Conservation (phyloP, 2,797 vertebrate genomes). For the Cuculus canorus region DNA sequence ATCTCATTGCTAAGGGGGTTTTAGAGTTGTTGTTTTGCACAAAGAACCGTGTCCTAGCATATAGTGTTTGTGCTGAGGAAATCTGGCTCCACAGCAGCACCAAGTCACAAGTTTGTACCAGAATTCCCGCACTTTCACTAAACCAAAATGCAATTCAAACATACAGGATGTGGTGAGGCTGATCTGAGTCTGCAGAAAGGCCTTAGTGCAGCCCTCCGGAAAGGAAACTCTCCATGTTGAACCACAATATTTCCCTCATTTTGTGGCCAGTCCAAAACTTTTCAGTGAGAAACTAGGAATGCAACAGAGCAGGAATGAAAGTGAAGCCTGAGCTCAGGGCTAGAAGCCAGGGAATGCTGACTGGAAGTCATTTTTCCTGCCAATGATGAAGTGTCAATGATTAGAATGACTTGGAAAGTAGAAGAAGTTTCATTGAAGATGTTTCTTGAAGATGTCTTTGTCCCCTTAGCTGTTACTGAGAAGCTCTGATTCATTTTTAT, state of each 20-base stretch:
- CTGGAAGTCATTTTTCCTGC: neutral
- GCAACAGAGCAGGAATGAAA: neutral
- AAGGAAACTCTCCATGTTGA: neutral
- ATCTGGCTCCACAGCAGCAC: neutral
- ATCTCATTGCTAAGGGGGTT: neutral
- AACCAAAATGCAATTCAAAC: neutral
- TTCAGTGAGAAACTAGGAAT: neutral
- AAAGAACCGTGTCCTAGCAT: neutral
- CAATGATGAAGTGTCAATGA: neutral
- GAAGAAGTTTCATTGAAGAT: neutral
- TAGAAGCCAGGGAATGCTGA: neutral
- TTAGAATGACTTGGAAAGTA: neutral
- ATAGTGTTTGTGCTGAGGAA: neutral
- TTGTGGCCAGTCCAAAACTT: neutral
- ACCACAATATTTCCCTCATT: neutral
- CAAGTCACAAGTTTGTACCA: neutral
- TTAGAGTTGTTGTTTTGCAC: neutral
- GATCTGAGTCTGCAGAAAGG: neutral
- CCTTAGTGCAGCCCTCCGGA: neutral
- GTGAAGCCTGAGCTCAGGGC: neutral
- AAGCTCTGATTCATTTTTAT: neutral
- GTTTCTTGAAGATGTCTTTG: neutral
- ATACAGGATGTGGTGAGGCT: neutral
- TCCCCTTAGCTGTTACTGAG: neutral
- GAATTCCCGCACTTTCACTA: neutral